Evolutionary conservation across 2,888 invertebrate species (phyloP), one percentile per base, ranked within the genome.

Genomic region (Oscheius sp.): DNA sequence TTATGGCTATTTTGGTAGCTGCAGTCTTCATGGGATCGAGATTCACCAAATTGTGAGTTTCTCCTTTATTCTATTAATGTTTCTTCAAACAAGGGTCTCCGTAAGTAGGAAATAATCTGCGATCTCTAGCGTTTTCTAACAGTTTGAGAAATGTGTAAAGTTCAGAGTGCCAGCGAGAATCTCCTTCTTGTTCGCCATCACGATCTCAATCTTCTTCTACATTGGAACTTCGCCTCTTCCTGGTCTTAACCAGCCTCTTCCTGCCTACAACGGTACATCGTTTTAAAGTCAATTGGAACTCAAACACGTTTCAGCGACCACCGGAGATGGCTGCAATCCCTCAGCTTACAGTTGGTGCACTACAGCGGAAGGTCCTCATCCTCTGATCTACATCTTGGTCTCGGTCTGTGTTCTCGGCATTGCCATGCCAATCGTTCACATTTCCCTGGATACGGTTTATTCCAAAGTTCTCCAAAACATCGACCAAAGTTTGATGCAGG

Each of bases 401-500:
- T 32, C 71, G 13, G 77, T 87, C 11, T 73, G 75, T 11, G 79
- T 79, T 4, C 76, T 82, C 74, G 81, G 81, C 42, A 70, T 82
- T 21, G 81, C 76, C 51, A 76, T 82, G 57, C 82, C 82, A 62
- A 62, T 82, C 29, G 76, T 76, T 4, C 55, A 57, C 29, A 59
- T 82, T 2, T 75, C 79, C 0, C 29, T 80, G 51, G 82, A 82
- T 58, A 77, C 82, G 7, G 78, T 82, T 47, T 82, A 82, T 58
- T 80, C 80, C 2, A 75, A 77, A 51, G 74, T 84, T 71, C 76
- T 84, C 5, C 79, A 77, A 65, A 77, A 79, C 21, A 75, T 81
- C 2, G 80, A 84, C 74, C 83, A 74, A 70, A 78, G 73, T 50
- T 60, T 81, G 37, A 78, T 76, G 53, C 81, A 81, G 63, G 81